phyloP scores from a whole-genome alignment of 2,797 vertebrate species.

The Falco biarmicus region DNA sequence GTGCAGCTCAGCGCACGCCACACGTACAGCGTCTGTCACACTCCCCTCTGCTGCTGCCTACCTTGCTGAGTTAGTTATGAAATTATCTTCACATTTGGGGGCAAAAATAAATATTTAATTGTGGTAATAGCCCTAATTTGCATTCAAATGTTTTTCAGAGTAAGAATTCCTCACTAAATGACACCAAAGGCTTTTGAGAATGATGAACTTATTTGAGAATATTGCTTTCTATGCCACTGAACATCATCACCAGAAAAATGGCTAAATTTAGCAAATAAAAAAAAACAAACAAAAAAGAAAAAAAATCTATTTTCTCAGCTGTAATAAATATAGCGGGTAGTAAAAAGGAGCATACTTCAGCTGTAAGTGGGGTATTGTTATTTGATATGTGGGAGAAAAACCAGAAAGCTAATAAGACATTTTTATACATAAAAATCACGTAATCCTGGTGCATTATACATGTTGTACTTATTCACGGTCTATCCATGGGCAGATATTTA shows the following conservation, averaged over 20 bases:
- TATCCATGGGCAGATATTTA: not conserved
- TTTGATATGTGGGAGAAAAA: conserved; percentile 15
- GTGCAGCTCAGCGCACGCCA: accelerated
- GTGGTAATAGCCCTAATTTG: conserved; percentile 34
- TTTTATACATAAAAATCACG: not conserved
- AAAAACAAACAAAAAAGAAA: not conserved
- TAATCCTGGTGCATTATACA: not conserved
- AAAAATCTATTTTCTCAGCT: conserved; percentile 11
- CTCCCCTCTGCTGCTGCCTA: not conserved
- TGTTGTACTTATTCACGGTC: not conserved
- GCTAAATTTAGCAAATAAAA: conserved; percentile 32
- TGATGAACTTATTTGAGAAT: conserved; percentile 26
- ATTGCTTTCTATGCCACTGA: not conserved
- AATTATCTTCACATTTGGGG: not conserved
- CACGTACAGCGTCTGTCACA: accelerated
- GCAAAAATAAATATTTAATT: conserved; percentile 28
- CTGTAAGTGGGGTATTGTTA: conserved; percentile 5
- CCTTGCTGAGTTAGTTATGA: not conserved
- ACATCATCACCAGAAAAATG: not conserved
- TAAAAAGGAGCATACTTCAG: not conserved
- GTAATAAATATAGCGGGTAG: not conserved
- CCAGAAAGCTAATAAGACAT: not conserved
- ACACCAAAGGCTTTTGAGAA: conserved; percentile 45
- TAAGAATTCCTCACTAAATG: conserved; percentile 10
- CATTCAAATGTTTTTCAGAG: conserved; percentile 15